Percentiles rank a stretch among this genome's conserved stretches.
These are phyloP conservation scores for Trichosurus vulpecula DNA, from an alignment of 2,797 vertebrate species.

Conservation along the genomic window DNA sequence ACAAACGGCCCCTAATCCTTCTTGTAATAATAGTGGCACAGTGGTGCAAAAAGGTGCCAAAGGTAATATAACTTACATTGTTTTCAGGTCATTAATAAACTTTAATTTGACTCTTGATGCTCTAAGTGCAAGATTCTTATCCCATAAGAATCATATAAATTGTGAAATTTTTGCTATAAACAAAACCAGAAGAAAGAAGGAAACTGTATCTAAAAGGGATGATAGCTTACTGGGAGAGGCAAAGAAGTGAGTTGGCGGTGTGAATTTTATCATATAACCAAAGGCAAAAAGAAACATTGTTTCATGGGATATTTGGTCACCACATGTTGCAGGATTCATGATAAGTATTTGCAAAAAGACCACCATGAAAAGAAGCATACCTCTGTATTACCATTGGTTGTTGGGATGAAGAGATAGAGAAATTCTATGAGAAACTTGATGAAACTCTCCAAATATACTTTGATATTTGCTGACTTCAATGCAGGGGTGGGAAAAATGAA, in stretches of 20 bases:
- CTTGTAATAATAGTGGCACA: background rate
- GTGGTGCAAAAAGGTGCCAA: background rate
- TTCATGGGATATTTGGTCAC: background rate
- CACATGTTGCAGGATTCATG: background rate
- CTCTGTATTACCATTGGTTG: background rate
- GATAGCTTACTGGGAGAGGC: background rate
- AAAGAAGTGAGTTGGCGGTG: background rate
- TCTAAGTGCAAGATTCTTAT: background rate
- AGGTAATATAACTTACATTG: too few relatives aligned
- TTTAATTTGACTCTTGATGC: background rate
- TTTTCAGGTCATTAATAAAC: background rate
- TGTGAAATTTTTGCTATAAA: background rate
- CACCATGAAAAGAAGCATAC: background rate
- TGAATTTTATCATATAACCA: background rate
- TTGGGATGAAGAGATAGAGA: background rate
- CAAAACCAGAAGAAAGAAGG: background rate
- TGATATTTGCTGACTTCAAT: too few relatives aligned
- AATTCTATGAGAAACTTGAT: background rate
- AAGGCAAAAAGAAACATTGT: background rate
- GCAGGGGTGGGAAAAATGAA: too few relatives aligned
- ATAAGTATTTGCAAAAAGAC: background rate
- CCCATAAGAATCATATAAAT: background rate
- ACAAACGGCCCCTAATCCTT: background rate
- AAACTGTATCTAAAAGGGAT: background rate
- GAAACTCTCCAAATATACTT: too few relatives aligned